These are phyloP conservation scores for Aquatica leii DNA, from an alignment of 2,888 invertebrate species.

Conservation along the genomic window DNA sequence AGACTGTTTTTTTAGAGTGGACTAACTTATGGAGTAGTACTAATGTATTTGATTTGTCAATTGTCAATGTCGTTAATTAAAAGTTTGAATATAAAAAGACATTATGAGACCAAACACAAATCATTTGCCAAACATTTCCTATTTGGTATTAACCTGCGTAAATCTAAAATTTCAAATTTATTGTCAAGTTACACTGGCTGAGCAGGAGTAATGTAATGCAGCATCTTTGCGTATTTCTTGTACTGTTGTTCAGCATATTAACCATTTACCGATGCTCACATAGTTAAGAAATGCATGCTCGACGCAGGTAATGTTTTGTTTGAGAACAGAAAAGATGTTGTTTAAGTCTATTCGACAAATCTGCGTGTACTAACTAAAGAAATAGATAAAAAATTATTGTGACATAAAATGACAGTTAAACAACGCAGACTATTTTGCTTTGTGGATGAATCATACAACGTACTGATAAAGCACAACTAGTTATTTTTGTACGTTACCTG, in stretches of 20 bases:
- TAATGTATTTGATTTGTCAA: slow-evolving; percentile 31
- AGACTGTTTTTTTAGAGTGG: slow-evolving; percentile 28
- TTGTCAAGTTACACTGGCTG: slow-evolving; percentile 37
- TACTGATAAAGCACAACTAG: slow-evolving; percentile 39
- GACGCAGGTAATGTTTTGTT: too few species aligned
- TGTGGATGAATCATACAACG: slow-evolving; percentile 42
- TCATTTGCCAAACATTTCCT: slow-evolving; percentile 51
- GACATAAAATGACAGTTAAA: slow-evolving; percentile 1
- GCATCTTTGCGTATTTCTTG: slow-evolving; percentile 38
- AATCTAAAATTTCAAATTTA: slow-evolving; percentile 20
- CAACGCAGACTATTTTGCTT: slow-evolving; percentile 35
- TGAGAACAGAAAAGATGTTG: too few species aligned
- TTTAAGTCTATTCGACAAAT: too few species aligned
- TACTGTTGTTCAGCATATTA: slow-evolving; percentile 17
- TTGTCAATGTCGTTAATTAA: slow-evolving; percentile 34
- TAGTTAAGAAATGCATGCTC: slow-evolving; percentile 29
- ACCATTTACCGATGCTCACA: slow-evolving; percentile 18
- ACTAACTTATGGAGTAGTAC: slow-evolving; percentile 20
- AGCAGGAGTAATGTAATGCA: slow-evolving; percentile 36
- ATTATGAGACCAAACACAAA: slow-evolving; percentile 27
- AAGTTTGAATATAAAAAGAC: slow-evolving; percentile 26
- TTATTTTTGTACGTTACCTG: slow-evolving; percentile 42
- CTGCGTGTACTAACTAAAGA: too few species aligned
- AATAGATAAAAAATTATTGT: slow-evolving; percentile 23
- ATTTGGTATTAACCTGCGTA: slow-evolving; percentile 55